A percentile compares a stretch with the other conserved stretches of the same genome.
phyloP scores from a whole-genome alignment of 1,140 invertebrate genomes.

The Drosophila sproati region DNA sequence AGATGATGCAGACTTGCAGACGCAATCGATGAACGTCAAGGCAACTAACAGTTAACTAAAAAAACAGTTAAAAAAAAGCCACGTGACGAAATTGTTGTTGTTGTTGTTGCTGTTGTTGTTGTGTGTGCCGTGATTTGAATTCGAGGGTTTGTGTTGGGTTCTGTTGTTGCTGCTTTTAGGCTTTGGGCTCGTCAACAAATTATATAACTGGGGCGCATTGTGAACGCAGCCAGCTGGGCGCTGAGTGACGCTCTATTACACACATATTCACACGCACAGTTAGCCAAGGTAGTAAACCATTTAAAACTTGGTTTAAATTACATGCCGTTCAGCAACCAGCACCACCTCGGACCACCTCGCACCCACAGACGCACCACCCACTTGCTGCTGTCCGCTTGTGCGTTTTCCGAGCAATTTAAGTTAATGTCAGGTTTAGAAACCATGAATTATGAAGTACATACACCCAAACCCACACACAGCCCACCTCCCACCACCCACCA shows the following conservation, averaged over 20 bases:
- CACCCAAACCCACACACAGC: not conserved
- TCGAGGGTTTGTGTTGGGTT: slow-evolving; percentile 6
- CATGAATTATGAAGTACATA: slow-evolving; percentile 66
- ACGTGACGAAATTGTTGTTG: slow-evolving; percentile 31
- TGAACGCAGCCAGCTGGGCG: slow-evolving; percentile 65
- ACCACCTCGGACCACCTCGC: no score
- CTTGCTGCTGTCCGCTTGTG: slow-evolving; percentile 42
- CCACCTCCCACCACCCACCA: not conserved
- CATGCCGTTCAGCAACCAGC: slow-evolving; percentile 58
- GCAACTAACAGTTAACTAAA: slow-evolving; percentile 5
- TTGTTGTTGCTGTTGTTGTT: not conserved
- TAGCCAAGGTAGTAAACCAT: slow-evolving; percentile 59
- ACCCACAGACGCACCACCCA: not conserved
- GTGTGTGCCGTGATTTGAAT: slow-evolving; percentile 44
- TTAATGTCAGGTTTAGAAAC: slow-evolving; percentile 69
- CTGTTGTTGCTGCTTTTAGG: not conserved
- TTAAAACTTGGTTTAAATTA: slow-evolving; percentile 75
- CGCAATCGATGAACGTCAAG: slow-evolving; percentile 34
- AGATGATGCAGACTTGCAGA: slow-evolving; percentile 28
- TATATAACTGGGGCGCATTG: slow-evolving; percentile 59
- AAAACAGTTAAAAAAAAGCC: slow-evolving; percentile 16
- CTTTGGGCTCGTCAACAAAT: slow-evolving; percentile 54
- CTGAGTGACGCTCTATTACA: slow-evolving; percentile 76
- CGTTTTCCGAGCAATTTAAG: slow-evolving; percentile 72
- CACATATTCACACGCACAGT: slow-evolving; percentile 78